phyloP scores from a whole-genome alignment of 2,113 vertebrate species.

The Trematocara variabile region DNA sequence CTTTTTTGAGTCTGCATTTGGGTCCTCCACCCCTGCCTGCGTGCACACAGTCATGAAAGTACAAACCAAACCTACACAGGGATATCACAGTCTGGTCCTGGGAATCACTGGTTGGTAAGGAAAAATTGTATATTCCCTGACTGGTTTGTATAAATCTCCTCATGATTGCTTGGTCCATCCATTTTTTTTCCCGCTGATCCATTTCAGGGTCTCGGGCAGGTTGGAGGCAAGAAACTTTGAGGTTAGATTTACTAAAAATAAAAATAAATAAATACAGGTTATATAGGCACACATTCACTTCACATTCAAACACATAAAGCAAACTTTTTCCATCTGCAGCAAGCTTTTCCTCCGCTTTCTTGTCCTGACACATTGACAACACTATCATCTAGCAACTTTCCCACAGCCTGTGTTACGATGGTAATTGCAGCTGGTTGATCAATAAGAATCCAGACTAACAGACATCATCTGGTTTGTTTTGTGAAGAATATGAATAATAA shows the following conservation, averaged over 20 bases:
- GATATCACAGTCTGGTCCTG: background rate
- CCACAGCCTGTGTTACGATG: background rate
- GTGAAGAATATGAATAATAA: background rate
- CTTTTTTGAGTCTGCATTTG: background rate
- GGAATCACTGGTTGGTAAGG: background rate
- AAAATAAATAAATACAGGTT: background rate
- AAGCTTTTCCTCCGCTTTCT: background rate
- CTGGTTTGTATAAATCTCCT: background rate
- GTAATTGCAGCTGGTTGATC: background rate
- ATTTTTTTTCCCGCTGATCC: background rate
- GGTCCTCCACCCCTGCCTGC: background rate
- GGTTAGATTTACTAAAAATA: background rate
- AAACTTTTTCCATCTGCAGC: background rate
- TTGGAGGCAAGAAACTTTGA: background rate
- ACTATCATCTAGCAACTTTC: background rate
- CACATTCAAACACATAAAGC: background rate
- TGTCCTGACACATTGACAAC: background rate
- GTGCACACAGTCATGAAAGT: background rate
- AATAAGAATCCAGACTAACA: background rate
- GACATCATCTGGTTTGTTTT: background rate
- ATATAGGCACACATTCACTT: background rate
- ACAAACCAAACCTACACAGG: background rate
- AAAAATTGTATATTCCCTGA: background rate
- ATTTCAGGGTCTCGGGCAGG: background rate
- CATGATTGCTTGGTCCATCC: background rate